A percentile compares a stretch with the other conserved stretches of the same genome.
Evolutionary conservation across 2,113 vertebrate genomes (phyloP).

Genomic region (Machaerirhynchus nigripectus): DNA sequence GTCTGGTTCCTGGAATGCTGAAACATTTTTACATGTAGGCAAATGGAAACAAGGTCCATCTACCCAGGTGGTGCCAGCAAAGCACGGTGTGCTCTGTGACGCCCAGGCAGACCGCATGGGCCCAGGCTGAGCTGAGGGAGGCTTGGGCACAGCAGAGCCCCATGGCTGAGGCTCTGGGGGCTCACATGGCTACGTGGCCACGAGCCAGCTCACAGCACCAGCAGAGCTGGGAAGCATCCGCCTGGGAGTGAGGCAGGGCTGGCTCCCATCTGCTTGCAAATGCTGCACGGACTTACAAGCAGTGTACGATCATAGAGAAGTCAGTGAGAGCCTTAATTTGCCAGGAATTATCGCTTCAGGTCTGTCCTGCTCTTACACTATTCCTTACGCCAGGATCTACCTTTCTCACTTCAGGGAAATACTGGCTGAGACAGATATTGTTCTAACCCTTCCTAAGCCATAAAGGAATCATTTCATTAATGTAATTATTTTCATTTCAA

Average conservation of each 20-base stretch:
- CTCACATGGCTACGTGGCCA: background rate
- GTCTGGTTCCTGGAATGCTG: background rate
- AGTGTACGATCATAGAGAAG: background rate
- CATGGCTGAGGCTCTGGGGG: background rate
- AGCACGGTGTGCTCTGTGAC: background rate
- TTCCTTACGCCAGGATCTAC: background rate
- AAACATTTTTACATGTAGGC: background rate
- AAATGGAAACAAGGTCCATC: background rate
- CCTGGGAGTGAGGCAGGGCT: background rate
- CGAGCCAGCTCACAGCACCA: background rate
- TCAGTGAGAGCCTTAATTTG: background rate
- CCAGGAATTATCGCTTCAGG: background rate
- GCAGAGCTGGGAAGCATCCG: background rate
- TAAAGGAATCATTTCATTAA: background rate
- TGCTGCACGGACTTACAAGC: background rate
- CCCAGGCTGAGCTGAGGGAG: background rate
- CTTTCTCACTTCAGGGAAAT: background rate
- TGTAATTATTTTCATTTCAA: background rate
- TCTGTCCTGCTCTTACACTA: background rate
- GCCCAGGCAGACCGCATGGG: background rate
- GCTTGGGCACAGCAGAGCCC: background rate
- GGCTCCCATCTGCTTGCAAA: background rate
- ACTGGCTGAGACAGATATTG: background rate
- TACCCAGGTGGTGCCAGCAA: background rate
- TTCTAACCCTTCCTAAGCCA: background rate